phyloP scores from a whole-genome alignment of 1,140 invertebrate genomes.

The Venustaconcha ellipsiformis region DNA sequence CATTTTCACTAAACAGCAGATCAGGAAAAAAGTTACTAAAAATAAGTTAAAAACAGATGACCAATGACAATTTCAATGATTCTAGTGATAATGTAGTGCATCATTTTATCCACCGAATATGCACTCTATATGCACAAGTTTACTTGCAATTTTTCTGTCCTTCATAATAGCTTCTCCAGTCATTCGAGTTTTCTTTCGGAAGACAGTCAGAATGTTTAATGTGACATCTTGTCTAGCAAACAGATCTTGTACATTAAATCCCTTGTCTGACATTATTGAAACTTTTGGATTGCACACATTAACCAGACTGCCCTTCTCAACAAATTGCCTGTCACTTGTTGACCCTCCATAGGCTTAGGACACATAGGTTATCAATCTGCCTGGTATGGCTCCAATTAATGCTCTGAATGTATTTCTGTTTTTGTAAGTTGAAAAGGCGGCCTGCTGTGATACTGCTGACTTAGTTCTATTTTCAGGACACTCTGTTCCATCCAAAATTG shows the following conservation, averaged over 20 bases:
- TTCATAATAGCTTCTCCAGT: neutral
- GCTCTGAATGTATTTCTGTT: slow-evolving; percentile 40
- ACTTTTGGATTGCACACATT: slow-evolving; percentile 14
- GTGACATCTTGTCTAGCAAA: slow-evolving; percentile 30
- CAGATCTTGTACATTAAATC: slow-evolving; percentile 36
- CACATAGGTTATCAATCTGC: slow-evolving; percentile 26
- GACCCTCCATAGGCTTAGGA: slow-evolving; percentile 32
- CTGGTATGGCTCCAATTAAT: slow-evolving; percentile 30
- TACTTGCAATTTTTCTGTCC: slow-evolving; percentile 34
- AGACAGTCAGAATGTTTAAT: slow-evolving; percentile 37
- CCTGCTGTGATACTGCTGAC: slow-evolving; percentile 14
- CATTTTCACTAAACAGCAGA: too few species aligned
- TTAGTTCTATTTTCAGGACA: neutral
- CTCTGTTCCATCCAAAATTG: neutral
- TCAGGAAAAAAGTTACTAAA: too few species aligned
- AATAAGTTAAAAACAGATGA: too few species aligned
- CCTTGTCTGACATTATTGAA: slow-evolving; percentile 39
- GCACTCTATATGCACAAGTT: slow-evolving; percentile 33
- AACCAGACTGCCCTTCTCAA: slow-evolving; percentile 14
- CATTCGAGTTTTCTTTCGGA: slow-evolving; percentile 20
- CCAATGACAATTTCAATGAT: too few species aligned
- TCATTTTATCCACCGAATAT: neutral
- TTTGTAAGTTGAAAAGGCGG: slow-evolving; percentile 51
- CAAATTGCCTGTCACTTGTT: slow-evolving; percentile 34
- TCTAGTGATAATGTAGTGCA: too few species aligned